These are phyloP conservation scores for Geopemphigus sp. DNA, from an alignment of 1,140 invertebrate genomes.

Conservation along the genomic window DNA sequence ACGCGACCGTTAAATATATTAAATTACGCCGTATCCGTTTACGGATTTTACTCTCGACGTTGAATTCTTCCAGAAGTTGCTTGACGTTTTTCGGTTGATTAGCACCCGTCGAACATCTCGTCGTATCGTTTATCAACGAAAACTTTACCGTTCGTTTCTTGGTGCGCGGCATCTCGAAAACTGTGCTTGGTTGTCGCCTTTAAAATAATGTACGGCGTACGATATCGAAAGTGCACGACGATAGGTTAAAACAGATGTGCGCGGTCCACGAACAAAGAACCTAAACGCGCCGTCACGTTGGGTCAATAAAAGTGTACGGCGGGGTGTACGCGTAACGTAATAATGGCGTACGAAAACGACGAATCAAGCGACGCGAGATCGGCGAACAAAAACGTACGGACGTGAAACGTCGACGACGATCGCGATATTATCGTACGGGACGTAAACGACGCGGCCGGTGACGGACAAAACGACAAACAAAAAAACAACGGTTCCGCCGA, in stretches of 20 bases:
- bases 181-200: no score
- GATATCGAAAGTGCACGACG: no score
- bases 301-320: neutral
- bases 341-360: neutral
- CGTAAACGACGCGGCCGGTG: neutral
- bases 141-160: constrained; percentile 19
- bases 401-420: no score
- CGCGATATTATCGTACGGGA: neutral
- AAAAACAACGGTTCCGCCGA: neutral
- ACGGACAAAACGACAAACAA: neutral
- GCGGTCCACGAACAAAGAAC: no score
- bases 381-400: no score
- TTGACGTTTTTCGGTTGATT: constrained; percentile 33
- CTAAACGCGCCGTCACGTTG: no score
- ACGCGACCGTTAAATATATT: no score
- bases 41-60: constrained; percentile 17
- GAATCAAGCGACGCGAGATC: neutral
- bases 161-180: constrained; percentile 21
- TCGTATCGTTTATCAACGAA: neutral
- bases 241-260: no score
- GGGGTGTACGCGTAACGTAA: no score
- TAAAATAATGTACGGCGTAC: no score
- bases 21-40: no score
- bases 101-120: neutral
- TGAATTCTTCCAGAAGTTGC: constrained; percentile 12